Base-by-base conservation (phyloP, 2,797 vertebrate species). In the Poeciliopsis infans region DNA sequence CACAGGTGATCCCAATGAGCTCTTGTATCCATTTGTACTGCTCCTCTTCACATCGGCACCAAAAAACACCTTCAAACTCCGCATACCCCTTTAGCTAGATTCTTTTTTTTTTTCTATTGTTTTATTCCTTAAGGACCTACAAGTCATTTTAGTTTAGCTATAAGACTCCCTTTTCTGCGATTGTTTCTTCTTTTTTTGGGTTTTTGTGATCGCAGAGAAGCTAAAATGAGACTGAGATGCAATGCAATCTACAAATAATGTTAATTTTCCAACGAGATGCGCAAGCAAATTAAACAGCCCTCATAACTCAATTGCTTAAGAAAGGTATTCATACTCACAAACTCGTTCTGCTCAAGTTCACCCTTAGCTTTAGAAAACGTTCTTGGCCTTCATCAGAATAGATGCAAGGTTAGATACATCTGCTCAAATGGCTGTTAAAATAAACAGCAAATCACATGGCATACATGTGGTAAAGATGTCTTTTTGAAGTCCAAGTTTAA, bases 1-100 rank as follows among this genome's bases (percentile, higher is more conserved):
- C 89, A 55, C 75, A 84, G 88, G 88, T 90, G 87, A 75, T 75
- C 78, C 36, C 47, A 12, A 76, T 93, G 91, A 93, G 91, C 92
- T 88, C 80, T 36, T 39, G 75, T 84, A 88, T 87, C 86, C 53
- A 39, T 81, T 82, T 74, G 79, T 57, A 75, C 47, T 70, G 47
- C 25, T n/a, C 51, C 80, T 87, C 74, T 77, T 80, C 85, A 82
- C 85, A 82, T 69, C 69, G 72, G 77, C 82, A 84, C 79, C 28
- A 53, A 53, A 53, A 51, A 83, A 72, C 78, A 85, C 85, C 78
- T 75, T 79, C 74, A 79, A 89, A 88, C 78, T 78, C 81, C 81
- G 69, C 72, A 85, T 85, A 84, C n/a, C 79, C 81, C 76, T 59
- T 55, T 51, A 49, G 71, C 79, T 76, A 69, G 81, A 88, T 85